phyloP scores from a whole-genome alignment of 2,797 vertebrate species.

The Eulemur rubriventer region DNA sequence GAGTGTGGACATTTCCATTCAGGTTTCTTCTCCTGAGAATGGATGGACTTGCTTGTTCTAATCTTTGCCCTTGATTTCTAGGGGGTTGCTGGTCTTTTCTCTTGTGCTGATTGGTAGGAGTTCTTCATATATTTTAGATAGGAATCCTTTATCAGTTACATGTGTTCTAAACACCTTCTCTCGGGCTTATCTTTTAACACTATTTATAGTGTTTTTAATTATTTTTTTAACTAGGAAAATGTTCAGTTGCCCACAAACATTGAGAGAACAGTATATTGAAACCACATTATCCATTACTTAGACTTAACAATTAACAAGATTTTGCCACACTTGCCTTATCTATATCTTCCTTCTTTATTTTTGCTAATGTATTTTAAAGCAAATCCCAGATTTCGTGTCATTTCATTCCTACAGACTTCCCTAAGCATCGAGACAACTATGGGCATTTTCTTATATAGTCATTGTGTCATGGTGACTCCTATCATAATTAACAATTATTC shows the following conservation, averaged over 20 bases:
- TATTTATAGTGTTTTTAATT: not conserved
- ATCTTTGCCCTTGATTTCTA: not conserved
- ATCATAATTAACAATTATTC: not conserved
- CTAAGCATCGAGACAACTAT: too few species aligned
- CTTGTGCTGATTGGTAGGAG: not conserved
- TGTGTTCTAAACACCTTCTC: not conserved
- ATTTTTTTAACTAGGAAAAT: constrained; percentile 10
- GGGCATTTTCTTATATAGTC: not conserved
- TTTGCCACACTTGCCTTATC: not conserved
- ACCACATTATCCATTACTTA: not conserved
- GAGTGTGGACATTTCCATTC: not conserved
- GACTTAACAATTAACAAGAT: not conserved
- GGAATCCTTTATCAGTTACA: not conserved
- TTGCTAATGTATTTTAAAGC: not conserved
- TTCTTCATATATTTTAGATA: not conserved
- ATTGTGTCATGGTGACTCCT: not conserved
- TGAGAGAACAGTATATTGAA: not conserved
- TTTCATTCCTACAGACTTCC: not conserved
- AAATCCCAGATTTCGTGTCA: not conserved
- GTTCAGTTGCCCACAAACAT: not conserved
- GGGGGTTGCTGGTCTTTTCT: not conserved
- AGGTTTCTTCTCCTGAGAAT: not conserved
- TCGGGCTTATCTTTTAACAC: not conserved
- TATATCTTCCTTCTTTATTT: not conserved
- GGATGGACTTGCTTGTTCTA: not conserved